These are phyloP conservation scores for Campylomormyrus tamandua DNA, from an alignment of 2,113 vertebrate species.

Conservation along the genomic window DNA sequence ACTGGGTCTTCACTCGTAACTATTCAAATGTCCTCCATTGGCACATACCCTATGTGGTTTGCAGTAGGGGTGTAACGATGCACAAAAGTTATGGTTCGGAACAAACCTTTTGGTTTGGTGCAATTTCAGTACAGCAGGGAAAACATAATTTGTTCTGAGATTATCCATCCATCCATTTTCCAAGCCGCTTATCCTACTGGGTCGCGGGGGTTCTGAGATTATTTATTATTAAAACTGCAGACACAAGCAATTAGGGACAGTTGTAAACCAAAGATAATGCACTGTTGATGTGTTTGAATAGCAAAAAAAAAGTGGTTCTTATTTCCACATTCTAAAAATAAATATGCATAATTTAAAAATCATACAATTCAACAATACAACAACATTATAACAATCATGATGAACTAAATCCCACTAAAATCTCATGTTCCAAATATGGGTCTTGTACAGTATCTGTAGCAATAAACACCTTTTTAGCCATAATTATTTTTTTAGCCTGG, in stretches of 20 bases:
- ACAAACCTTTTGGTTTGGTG: not conserved
- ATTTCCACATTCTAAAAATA: not conserved
- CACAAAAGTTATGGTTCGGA: not conserved
- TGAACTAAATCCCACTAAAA: not conserved
- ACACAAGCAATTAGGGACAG: not conserved
- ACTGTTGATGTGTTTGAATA: not conserved
- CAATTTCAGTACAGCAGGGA: not conserved
- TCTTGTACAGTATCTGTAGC: not conserved
- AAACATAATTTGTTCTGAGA: not conserved
- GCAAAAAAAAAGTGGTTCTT: not conserved
- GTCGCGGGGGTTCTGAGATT: too few relatives aligned
- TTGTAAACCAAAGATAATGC: not conserved
- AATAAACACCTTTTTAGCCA: not conserved
- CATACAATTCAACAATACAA: not conserved
- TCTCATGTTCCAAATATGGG: not conserved
- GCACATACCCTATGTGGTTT: not conserved
- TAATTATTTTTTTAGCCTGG: not conserved
- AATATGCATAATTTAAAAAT: not conserved
- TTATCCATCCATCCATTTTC: too few relatives aligned
- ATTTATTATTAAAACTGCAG: not conserved
- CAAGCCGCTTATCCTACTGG: too few relatives aligned
- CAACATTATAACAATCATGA: not conserved
- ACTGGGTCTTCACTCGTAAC: slow-evolving; percentile 16
- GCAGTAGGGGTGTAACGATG: not conserved
- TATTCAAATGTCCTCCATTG: not conserved